phyloP scores from a whole-genome alignment of 2,113 vertebrate genomes.

The Jaculus jaculus region DNA sequence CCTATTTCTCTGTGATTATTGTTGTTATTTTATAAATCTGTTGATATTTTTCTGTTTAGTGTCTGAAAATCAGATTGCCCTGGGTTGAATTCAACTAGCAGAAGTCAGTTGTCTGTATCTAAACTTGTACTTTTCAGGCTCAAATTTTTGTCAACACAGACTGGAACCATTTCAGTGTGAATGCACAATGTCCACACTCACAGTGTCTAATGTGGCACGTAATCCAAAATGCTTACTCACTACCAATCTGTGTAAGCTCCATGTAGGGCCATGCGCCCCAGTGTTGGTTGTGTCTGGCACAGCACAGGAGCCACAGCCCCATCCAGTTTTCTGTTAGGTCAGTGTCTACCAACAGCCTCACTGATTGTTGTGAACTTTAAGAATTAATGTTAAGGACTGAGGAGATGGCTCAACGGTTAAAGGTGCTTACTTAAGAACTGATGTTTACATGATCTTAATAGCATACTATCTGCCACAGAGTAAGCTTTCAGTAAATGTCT shows the following conservation, averaged over 20 bases:
- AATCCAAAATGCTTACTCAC: neutral
- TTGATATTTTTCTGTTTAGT: conserved; percentile 33
- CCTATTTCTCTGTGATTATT: neutral
- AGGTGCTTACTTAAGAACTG: neutral
- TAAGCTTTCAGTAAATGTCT: conserved; percentile 12
- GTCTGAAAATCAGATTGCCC: neutral
- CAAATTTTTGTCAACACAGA: neutral
- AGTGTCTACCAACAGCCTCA: neutral
- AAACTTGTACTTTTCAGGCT: neutral
- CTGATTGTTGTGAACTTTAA: neutral
- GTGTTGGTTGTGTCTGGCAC: neutral
- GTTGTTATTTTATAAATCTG: neutral
- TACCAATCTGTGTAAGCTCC: neutral
- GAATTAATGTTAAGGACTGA: too few relatives aligned
- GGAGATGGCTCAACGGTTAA: too few relatives aligned
- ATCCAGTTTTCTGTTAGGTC: neutral
- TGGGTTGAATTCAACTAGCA: neutral
- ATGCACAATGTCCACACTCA: neutral
- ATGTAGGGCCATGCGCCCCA: neutral
- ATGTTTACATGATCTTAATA: neutral
- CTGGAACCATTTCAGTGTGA: neutral
- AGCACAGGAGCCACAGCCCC: neutral
- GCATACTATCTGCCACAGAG: neutral
- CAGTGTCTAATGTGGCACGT: neutral
- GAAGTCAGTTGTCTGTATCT: neutral